Evolutionary conservation across 2,797 vertebrate genomes (phyloP).

Genomic region (Xiphorhynchus erythropygius): DNA sequence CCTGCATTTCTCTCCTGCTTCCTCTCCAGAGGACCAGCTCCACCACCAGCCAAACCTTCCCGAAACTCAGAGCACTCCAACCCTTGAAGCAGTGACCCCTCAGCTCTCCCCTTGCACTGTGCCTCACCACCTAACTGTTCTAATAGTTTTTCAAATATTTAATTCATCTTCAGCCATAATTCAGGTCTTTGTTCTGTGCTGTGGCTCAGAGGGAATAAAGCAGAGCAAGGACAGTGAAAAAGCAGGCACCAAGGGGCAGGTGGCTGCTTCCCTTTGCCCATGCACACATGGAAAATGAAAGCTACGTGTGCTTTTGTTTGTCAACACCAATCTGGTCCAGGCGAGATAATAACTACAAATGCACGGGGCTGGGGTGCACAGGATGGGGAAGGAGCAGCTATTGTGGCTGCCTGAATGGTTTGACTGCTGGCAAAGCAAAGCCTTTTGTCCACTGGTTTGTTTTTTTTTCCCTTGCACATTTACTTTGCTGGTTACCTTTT

Average conservation of each 20-base stretch:
- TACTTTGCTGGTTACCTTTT: background rate
- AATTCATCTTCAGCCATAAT: background rate
- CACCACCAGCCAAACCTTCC: background rate
- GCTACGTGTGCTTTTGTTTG: background rate
- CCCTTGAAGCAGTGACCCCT: fast-evolving
- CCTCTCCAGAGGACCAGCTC: background rate
- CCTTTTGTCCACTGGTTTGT: background rate
- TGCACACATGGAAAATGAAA: background rate
- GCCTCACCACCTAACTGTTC: background rate
- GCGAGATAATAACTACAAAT: slow-evolving; percentile 23
- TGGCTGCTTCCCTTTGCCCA: background rate
- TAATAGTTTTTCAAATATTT: background rate
- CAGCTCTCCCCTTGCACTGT: background rate
- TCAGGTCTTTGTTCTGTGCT: background rate
- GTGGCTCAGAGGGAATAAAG: background rate
- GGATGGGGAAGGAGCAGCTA: background rate
- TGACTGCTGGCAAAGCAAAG: background rate
- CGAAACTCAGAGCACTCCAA: background rate
- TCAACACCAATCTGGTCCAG: background rate
- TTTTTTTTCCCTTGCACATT: background rate
- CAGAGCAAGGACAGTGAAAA: background rate
- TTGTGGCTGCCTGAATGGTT: slow-evolving; percentile 8
- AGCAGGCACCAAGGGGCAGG: background rate
- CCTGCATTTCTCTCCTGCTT: background rate
- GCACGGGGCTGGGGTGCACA: background rate